These are phyloP conservation scores for Brachypodius melanocephalos DNA, from an alignment of 2,113 vertebrate genomes.

Conservation along the genomic window DNA sequence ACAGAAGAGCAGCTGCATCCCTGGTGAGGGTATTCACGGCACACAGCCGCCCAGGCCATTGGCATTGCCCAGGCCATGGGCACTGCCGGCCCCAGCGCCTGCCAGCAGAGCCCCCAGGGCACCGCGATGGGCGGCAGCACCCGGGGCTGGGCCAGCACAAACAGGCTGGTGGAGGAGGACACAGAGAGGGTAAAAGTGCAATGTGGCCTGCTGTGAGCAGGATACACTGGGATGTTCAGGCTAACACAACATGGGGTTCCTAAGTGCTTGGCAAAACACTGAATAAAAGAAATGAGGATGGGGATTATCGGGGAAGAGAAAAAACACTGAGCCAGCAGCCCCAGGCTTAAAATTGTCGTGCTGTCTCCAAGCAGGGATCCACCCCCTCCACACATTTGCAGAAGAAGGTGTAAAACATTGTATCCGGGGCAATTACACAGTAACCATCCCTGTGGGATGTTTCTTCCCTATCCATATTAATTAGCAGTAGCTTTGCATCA, in stretches of 20 bases:
- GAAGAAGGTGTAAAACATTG: not conserved
- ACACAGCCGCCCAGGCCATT: not conserved
- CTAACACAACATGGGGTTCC: not conserved
- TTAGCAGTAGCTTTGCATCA: not conserved
- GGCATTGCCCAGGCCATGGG: not conserved
- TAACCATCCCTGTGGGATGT: not conserved
- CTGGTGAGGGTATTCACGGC: not conserved
- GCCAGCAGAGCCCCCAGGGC: not conserved
- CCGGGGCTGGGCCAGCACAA: not conserved
- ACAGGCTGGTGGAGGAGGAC: not conserved
- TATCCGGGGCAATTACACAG: not conserved
- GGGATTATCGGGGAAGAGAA: not conserved
- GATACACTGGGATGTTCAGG: not conserved
- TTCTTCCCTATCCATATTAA: not conserved
- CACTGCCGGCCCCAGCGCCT: not conserved
- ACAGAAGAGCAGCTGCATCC: not conserved
- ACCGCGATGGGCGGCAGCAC: fast-evolving
- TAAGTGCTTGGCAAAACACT: not conserved
- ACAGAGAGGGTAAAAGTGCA: not conserved
- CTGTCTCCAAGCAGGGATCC: not conserved
- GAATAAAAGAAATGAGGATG: not conserved
- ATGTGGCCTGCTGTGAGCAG: not conserved
- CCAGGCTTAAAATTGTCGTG: not conserved
- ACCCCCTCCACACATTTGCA: not conserved
- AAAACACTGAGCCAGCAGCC: constrained; percentile 11